A percentile compares a stretch with the other conserved stretches of the same genome.
These are phyloP conservation scores for Plestiodon gilberti DNA, from an alignment of 2,113 vertebrate species.

Conservation along the genomic window DNA sequence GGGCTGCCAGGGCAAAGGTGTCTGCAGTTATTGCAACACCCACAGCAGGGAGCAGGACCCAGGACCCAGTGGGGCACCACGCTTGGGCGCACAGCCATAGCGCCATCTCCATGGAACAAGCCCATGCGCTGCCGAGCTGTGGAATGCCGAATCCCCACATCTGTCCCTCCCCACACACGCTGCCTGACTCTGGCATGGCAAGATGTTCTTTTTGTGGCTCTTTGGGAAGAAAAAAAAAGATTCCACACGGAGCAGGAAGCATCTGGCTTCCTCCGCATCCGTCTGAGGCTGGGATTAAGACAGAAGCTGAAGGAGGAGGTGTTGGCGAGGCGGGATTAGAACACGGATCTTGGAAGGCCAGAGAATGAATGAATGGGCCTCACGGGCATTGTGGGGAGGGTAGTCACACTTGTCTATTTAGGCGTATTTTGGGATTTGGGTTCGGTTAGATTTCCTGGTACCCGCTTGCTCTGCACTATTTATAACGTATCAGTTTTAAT, in stretches of 20 bases:
- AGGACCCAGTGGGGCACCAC: not conserved
- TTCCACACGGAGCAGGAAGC: constrained; percentile 41
- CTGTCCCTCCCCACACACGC: not conserved
- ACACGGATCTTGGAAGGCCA: fast-evolving
- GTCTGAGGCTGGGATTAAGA: not conserved
- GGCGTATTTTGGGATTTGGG: too few species aligned
- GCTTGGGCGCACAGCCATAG: too few species aligned
- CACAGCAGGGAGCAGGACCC: too few species aligned
- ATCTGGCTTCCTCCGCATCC: constrained; percentile 56
- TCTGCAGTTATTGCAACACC: not conserved
- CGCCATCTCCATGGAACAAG: too few species aligned
- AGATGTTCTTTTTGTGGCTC: not conserved
- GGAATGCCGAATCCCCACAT: too few species aligned
- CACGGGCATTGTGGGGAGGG: not conserved
- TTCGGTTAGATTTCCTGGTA: too few species aligned
- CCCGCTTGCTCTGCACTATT: too few species aligned
- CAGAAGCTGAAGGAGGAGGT: not conserved
- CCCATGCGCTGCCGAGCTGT: too few species aligned
- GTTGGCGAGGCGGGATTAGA: not conserved
- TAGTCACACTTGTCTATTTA: not conserved
- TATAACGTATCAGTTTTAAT: too few species aligned
- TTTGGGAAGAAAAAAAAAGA: not conserved
- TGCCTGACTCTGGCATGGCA: not conserved
- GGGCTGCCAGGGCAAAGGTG: not conserved
- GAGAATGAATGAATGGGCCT: not conserved